Conservation (phyloP, 2,888 invertebrate genomes). For the Cerastis rubricosa region DNA sequence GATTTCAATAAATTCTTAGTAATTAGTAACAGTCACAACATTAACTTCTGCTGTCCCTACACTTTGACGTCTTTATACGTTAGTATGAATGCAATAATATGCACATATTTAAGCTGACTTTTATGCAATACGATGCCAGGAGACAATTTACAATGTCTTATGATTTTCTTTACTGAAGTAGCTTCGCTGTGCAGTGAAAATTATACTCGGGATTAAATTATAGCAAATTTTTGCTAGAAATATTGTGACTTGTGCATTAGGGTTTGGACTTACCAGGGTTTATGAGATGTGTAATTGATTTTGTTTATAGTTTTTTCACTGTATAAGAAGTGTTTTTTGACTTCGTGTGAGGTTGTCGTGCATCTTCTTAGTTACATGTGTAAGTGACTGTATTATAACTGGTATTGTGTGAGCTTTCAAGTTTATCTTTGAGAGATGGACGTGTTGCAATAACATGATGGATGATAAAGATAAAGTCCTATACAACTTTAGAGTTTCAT, state of each 20-base stretch:
- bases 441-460: neutral
- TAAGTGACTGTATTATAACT: neutral
- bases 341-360: neutral
- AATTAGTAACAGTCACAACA: slow-evolving; percentile 16
- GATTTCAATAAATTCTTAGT: slow-evolving; percentile 3
- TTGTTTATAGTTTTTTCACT: neutral
- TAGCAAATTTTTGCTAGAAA: slow-evolving; percentile 77
- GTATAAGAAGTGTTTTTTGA: neutral
- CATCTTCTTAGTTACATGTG: neutral
- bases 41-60: slow-evolving; percentile 73
- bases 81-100: slow-evolving; percentile 86
- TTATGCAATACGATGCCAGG: slow-evolving; percentile 85
- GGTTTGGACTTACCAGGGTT: slow-evolving; percentile 51
- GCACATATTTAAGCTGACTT: slow-evolving; percentile 86
- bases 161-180: slow-evolving; percentile 87
- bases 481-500: neutral
- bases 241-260: slow-evolving; percentile 72
- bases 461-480: neutral
- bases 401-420: neutral
- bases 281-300: slow-evolving; percentile 2
- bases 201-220: slow-evolving; percentile 79
- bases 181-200: slow-evolving; percentile 78
- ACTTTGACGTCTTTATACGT: slow-evolving; percentile 88
- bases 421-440: neutral
- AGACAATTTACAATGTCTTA: slow-evolving; percentile 83